phyloP scores from a whole-genome alignment of 2,113 vertebrate genomes.

The Cephalopterus ornatus region DNA sequence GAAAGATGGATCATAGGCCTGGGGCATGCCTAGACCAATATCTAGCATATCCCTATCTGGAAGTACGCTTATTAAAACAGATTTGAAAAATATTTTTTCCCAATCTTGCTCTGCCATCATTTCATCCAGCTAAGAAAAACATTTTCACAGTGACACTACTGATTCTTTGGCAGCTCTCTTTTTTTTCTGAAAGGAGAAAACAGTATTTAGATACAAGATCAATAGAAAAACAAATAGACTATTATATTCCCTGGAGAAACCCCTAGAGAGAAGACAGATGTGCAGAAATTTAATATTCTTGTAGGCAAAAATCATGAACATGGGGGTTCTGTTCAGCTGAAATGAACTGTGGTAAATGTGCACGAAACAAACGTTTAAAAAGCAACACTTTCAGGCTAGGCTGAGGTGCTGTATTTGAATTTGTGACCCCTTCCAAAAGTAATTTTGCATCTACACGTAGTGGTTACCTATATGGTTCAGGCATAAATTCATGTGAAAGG shows the following conservation, averaged over 20 bases:
- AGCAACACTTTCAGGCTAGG: not conserved
- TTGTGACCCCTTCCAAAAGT: constrained; percentile 12
- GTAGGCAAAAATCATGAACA: constrained; percentile 51
- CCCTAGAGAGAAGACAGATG: constrained; percentile 35
- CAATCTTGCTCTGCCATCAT: constrained; percentile 39
- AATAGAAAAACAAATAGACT: constrained; percentile 61
- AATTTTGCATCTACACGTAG: not conserved
- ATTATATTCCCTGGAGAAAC: constrained; percentile 51
- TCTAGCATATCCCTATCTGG: constrained; percentile 40
- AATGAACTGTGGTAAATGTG: constrained; percentile 43
- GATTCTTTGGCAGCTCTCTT: constrained; percentile 55
- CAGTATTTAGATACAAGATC: constrained; percentile 60
- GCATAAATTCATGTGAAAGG: not conserved
- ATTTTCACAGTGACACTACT: constrained; percentile 53
- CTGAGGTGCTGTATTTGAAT: constrained; percentile 31
- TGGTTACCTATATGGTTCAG: not conserved
- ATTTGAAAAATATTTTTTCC: constrained; percentile 53
- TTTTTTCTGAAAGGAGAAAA: constrained; percentile 45
- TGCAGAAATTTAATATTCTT: constrained; percentile 56
- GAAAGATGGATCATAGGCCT: constrained; percentile 69
- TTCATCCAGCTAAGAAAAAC: constrained; percentile 41
- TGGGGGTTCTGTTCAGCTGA: constrained; percentile 22
- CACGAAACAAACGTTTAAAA: constrained; percentile 33
- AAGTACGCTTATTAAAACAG: constrained; percentile 61
- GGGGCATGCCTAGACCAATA: constrained; percentile 52